These are phyloP conservation scores for Lepidonotus clava DNA, from an alignment of 2,888 invertebrate genomes.

Conservation along the genomic window DNA sequence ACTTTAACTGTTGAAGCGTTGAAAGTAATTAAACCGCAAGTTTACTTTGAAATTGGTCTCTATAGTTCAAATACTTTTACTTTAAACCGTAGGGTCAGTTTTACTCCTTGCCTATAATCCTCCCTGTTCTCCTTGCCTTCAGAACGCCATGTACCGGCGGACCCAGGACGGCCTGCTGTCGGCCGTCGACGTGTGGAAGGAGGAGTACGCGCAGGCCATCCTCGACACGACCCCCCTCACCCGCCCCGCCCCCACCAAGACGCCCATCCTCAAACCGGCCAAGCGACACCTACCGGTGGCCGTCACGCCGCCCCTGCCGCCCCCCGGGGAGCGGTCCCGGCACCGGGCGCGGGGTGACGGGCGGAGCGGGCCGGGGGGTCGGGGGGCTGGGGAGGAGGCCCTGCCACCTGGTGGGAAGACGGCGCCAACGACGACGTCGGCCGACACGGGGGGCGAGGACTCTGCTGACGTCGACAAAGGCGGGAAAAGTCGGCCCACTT, in stretches of 20 bases:
- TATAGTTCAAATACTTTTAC: too few relatives aligned
- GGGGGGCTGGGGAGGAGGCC: too few relatives aligned
- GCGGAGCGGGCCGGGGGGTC: background rate
- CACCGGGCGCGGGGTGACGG: background rate
- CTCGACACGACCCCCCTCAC: constrained; percentile 11
- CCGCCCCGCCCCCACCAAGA: background rate
- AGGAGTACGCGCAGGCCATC: background rate
- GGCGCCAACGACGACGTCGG: too few relatives aligned
- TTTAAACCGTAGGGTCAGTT: too few relatives aligned
- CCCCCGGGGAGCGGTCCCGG: background rate
- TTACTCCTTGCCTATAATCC: too few relatives aligned
- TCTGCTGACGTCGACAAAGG: too few relatives aligned
- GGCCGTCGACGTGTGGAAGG: constrained; percentile 11
- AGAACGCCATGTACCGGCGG: background rate
- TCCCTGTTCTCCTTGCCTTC: background rate
- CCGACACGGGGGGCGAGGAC: too few relatives aligned
- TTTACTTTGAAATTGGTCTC: too few relatives aligned
- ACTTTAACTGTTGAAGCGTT: too few relatives aligned
- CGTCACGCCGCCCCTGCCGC: constrained; percentile 31
- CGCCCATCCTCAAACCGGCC: background rate
- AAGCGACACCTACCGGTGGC: constrained; percentile 24
- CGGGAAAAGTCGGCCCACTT: background rate
- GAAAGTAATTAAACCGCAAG: too few relatives aligned
- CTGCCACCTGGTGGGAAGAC: too few relatives aligned
- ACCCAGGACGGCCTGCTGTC: background rate